A percentile compares a stretch with the other conserved stretches of the same genome.
These are phyloP conservation scores for Anthopleura xanthogrammica DNA, from an alignment of 92 coral and sea anemone genomes.

Conservation along the genomic window DNA sequence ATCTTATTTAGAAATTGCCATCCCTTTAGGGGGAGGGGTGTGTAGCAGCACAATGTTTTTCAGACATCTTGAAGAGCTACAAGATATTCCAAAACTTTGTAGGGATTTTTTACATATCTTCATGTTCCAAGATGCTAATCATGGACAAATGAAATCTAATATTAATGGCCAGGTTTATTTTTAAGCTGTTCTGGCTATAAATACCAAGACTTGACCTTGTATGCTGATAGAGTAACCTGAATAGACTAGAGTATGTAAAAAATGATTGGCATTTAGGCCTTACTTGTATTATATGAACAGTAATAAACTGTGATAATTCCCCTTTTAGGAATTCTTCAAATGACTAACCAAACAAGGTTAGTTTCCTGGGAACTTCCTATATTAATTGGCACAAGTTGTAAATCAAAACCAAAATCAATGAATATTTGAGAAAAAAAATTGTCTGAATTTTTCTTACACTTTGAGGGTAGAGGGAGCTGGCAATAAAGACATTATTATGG, in stretches of 20 bases:
- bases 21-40: background rate
- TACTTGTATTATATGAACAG: background rate
- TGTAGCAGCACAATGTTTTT: too few species aligned
- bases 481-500: too few species aligned
- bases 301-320: background rate
- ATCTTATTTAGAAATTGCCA: background rate
- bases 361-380: background rate
- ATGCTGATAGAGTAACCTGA: slow-evolving; percentile 4
- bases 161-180: slow-evolving; percentile 7
- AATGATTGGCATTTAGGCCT: background rate
- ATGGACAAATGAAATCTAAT: slow-evolving; percentile 11
- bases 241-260: background rate
- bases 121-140: slow-evolving; percentile 18
- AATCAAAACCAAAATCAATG: background rate
- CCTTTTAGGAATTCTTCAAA: background rate
- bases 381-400: background rate
- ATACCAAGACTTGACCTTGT: slow-evolving; percentile 31
- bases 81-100: background rate
- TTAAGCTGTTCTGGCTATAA: slow-evolving; percentile 1
- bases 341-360: slow-evolving; percentile 8
- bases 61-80: too few species aligned
- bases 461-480: too few species aligned
- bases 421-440: background rate
- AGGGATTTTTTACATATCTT: slow-evolving; percentile 13
- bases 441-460: background rate